phyloP scores from a whole-genome alignment of 2,113 vertebrate genomes.

The Peromyscus leucopus region DNA sequence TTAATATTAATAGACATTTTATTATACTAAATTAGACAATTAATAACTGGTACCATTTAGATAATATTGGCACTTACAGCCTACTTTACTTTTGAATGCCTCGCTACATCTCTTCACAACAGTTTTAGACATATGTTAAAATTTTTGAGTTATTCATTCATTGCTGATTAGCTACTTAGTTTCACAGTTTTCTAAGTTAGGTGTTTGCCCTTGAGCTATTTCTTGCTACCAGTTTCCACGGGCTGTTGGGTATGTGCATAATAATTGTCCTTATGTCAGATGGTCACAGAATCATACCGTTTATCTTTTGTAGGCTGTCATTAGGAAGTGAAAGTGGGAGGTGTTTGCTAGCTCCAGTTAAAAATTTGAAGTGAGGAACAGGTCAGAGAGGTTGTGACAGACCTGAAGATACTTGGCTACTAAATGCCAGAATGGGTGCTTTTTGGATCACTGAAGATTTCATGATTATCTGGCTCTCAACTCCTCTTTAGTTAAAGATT shows the following conservation, averaged over 20 bases:
- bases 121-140: neutral
- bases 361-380: neutral
- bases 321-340: neutral
- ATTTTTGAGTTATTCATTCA: neutral
- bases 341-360: neutral
- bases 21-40: neutral
- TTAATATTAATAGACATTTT: neutral
- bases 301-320: neutral
- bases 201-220: neutral
- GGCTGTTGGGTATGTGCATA: neutral
- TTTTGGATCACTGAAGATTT: neutral
- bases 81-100: neutral
- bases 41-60: neutral
- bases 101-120: neutral
- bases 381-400: neutral
- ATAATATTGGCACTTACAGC: neutral
- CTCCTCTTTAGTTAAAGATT: neutral
- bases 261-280: neutral
- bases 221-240: neutral
- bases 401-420: neutral
- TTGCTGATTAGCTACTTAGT: neutral
- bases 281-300: neutral
- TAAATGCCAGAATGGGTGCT: neutral
- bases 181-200: constrained; percentile 5
- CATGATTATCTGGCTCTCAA: neutral